These are phyloP conservation scores for Naso thynnoides DNA, from an alignment of 2,797 vertebrate species.

Conservation along the genomic window DNA sequence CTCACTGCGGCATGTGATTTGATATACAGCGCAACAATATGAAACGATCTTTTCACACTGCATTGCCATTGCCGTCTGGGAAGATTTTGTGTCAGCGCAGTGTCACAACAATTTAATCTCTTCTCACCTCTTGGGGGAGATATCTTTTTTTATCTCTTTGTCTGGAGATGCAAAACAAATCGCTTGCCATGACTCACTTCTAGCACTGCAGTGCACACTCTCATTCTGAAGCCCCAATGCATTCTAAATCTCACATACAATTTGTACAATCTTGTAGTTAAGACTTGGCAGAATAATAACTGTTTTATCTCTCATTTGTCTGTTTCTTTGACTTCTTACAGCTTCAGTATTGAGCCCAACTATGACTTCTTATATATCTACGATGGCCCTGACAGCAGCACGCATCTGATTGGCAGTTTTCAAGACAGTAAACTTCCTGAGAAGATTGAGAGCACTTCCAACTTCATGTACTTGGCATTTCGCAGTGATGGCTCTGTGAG, in stretches of 20 bases:
- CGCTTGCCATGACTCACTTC: constrained; percentile 71
- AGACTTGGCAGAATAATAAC: constrained; percentile 52
- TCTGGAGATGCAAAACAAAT: constrained; percentile 79
- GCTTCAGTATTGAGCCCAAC: constrained; percentile 99
- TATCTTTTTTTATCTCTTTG: constrained; percentile 74
- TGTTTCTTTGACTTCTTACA: constrained; percentile 70
- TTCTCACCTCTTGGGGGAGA: constrained; percentile 77
- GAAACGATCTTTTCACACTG: constrained; percentile 77
- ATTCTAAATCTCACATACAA: constrained; percentile 55
- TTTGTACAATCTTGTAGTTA: constrained; percentile 59
- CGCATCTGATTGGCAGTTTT: constrained; percentile 95
- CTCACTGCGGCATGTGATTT: constrained; percentile 75
- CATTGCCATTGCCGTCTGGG: constrained; percentile 72
- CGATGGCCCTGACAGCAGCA: constrained; percentile 91
- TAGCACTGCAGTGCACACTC: constrained; percentile 40
- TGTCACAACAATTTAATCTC: constrained; percentile 83
- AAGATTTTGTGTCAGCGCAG: constrained; percentile 74
- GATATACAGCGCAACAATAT: constrained; percentile 77
- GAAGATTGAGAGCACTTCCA: constrained; percentile 96
- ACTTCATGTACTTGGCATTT: constrained; percentile 97
- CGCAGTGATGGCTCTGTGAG: constrained; percentile 98
- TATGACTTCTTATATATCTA: constrained; percentile 99
- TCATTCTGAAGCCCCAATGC: constrained; percentile 57
- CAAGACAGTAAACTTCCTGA: constrained; percentile 98
- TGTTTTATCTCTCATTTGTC: constrained; percentile 53